Conservation (phyloP, 2,888 invertebrate species). For the Junonia oenone region DNA sequence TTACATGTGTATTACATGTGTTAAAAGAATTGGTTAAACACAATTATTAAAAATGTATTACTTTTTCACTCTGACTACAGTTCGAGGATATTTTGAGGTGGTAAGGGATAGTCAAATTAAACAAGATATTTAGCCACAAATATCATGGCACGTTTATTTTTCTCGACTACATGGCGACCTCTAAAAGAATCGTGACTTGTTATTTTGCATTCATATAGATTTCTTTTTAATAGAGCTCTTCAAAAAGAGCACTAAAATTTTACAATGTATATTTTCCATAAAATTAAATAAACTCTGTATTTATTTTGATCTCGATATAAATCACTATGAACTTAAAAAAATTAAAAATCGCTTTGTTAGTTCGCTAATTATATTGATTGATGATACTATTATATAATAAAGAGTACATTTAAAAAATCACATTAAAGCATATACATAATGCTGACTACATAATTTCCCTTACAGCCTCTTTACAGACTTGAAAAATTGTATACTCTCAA, state of each 20-base stretch:
- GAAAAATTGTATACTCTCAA: slow-evolving; percentile 49
- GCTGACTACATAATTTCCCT: slow-evolving; percentile 78
- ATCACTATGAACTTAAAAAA: slow-evolving; percentile 74
- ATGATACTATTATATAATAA: slow-evolving; percentile 76
- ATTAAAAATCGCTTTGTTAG: slow-evolving; percentile 72
- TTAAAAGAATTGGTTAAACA: too few relatives aligned
- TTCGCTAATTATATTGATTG: slow-evolving; percentile 76
- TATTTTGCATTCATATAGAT: slow-evolving; percentile 76
- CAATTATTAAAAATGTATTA: too few relatives aligned
- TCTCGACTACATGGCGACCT: slow-evolving; percentile 81
- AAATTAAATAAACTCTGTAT: slow-evolving; percentile 80
- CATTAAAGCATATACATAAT: slow-evolving; percentile 81
- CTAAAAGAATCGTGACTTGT: slow-evolving; percentile 81
- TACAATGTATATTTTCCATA: slow-evolving; percentile 75
- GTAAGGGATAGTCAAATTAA: slow-evolving; percentile 40
- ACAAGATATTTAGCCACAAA: slow-evolving; percentile 70
- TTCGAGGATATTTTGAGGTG: not conserved
- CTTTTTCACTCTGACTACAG: too few relatives aligned
- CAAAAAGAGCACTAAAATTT: slow-evolving; percentile 70
- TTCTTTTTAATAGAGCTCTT: slow-evolving; percentile 69
- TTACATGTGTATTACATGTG: too few relatives aligned
- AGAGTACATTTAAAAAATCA: slow-evolving; percentile 80
- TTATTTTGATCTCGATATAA: slow-evolving; percentile 76
- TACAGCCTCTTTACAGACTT: slow-evolving; percentile 58
- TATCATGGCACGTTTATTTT: slow-evolving; percentile 81